phyloP scores from a whole-genome alignment of 2,797 vertebrate species.

The Poeciliopsis infans region DNA sequence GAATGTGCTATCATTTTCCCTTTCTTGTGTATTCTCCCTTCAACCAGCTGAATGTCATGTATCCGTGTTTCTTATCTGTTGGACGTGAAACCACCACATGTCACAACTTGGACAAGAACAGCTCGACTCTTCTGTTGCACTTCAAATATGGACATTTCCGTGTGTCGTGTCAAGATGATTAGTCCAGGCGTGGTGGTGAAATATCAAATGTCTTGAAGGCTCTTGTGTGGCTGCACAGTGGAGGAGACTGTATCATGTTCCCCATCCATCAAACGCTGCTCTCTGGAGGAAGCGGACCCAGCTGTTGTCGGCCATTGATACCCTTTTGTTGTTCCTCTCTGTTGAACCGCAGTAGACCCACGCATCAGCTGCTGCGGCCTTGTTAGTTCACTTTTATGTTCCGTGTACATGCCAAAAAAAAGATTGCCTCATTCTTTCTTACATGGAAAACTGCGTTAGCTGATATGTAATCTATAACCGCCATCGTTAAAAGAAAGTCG shows the following conservation, averaged over 20 bases:
- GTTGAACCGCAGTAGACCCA: slow-evolving; percentile 38
- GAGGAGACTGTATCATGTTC: slow-evolving; percentile 57
- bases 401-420: slow-evolving; percentile 23
- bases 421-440: slow-evolving; percentile 33
- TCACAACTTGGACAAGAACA: slow-evolving; percentile 33
- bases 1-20: slow-evolving; percentile 78
- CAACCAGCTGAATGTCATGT: slow-evolving; percentile 47
- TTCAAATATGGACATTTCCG: slow-evolving; percentile 38
- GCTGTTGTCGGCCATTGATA: slow-evolving; percentile 71
- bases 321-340: slow-evolving; percentile 61
- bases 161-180: slow-evolving; percentile 48
- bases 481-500: neutral
- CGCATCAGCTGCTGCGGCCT: slow-evolving; percentile 51
- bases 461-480: neutral
- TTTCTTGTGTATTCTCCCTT: slow-evolving; percentile 56
- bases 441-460: slow-evolving; percentile 3
- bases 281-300: slow-evolving; percentile 69
- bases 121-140: slow-evolving; percentile 36
- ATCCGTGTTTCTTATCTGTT: slow-evolving; percentile 63
- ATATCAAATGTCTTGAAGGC: slow-evolving; percentile 65
- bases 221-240: slow-evolving; percentile 47
- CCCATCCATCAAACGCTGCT: slow-evolving; percentile 51
- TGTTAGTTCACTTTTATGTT: slow-evolving; percentile 42
- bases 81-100: slow-evolving; percentile 53
- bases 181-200: slow-evolving; percentile 40